phyloP scores from a whole-genome alignment of 1,140 invertebrate genomes.

The Nomia melanderi region DNA sequence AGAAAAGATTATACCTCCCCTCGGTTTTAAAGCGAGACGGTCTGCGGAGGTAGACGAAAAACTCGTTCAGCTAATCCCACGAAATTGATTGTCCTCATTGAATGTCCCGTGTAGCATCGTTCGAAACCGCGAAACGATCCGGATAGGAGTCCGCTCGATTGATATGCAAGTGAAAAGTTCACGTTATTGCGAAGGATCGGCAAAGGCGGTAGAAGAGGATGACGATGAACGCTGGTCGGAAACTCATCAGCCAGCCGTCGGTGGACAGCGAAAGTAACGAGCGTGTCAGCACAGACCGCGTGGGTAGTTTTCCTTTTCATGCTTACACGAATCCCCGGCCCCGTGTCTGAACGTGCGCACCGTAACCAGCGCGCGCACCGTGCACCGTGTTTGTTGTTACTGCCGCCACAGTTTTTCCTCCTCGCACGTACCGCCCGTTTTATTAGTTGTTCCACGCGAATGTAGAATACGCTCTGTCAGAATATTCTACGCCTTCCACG shows the following conservation, averaged over 20 bases:
- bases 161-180: constrained; percentile 43
- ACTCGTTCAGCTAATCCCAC: not conserved
- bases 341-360: not conserved
- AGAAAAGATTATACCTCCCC: not conserved
- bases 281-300: constrained; percentile 61
- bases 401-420: not conserved
- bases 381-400: not conserved
- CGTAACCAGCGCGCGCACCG: not conserved
- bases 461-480: not conserved
- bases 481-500: not conserved
- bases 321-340: constrained; percentile 35
- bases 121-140: constrained; percentile 1
- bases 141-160: constrained; percentile 27
- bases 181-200: constrained; percentile 24
- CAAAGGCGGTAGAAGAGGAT: constrained; percentile 50
- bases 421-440: not conserved
- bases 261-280: constrained; percentile 69
- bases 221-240: constrained; percentile 67
- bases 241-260: constrained; percentile 63
- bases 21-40: not conserved
- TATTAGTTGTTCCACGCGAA: constrained; percentile 4
- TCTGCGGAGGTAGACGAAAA: not conserved
- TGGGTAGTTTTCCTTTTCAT: constrained; percentile 63
- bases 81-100: not conserved
- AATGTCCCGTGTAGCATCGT: constrained; percentile 9